Conservation (phyloP, 2,888 invertebrate genomes). For the Torymus texanus region DNA sequence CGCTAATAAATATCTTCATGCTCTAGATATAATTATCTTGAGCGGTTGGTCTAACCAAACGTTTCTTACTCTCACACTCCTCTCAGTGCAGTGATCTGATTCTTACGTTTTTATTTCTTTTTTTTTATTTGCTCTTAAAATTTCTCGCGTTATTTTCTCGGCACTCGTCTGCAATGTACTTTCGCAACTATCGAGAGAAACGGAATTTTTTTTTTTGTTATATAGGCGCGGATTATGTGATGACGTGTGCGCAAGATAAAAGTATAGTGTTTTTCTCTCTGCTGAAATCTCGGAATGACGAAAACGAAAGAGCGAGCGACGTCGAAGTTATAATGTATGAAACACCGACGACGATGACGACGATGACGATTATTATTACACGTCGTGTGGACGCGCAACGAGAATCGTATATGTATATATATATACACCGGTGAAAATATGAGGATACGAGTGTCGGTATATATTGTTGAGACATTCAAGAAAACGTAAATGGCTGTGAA, state of each 20-base stretch:
- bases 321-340: background rate
- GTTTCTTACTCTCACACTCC: constrained; percentile 3
- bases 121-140: background rate
- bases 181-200: constrained; percentile 11
- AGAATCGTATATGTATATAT: background rate
- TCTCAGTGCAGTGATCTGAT: constrained; percentile 9
- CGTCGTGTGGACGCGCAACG: background rate
- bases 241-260: constrained; percentile 6
- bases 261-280: background rate
- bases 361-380: constrained; percentile 21
- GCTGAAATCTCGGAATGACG: constrained; percentile 15
- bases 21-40: too few species aligned
- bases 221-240: background rate
- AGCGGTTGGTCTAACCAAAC: constrained; percentile 3
- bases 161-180: constrained; percentile 13
- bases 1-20: too few species aligned
- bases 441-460: too few species aligned
- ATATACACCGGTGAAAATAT: constrained; percentile 9
- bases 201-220: background rate
- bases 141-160: too few species aligned
- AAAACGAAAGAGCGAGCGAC: constrained; percentile 41
- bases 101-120: background rate
- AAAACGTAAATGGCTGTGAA: constrained; percentile 25
- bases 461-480: background rate
- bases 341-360: constrained; percentile 9